Percentiles rank a stretch among this genome's conserved stretches.
phyloP scores from a whole-genome alignment of 1,140 invertebrate genomes.

The Stegodyphus dumicola region DNA sequence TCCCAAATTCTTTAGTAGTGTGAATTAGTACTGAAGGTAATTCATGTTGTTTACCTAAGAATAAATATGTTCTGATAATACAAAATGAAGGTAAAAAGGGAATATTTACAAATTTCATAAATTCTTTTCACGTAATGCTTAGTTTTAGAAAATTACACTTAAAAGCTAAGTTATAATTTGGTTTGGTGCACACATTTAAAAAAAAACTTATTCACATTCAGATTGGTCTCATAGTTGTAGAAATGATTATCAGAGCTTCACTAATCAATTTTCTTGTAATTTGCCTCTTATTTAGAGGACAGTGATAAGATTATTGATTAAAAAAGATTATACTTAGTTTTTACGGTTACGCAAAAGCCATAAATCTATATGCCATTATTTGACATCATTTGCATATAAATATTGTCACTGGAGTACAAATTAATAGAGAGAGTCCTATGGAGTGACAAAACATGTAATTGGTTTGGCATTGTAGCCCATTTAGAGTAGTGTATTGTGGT shows the following conservation, averaged over 20 bases:
- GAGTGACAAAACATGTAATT: no score
- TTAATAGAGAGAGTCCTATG: no score
- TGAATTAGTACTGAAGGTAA: slow-evolving; percentile 30
- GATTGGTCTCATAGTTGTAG: not conserved
- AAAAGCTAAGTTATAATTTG: not conserved
- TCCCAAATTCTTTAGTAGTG: slow-evolving; percentile 46
- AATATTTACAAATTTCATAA: not conserved
- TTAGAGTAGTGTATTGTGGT: no score
- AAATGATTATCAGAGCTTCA: not conserved
- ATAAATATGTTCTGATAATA: not conserved
- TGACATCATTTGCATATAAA: no score
- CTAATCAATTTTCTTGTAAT: no score
- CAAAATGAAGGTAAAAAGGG: not conserved
- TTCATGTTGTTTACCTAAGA: not conserved
- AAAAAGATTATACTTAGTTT: not conserved
- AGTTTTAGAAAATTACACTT: not conserved
- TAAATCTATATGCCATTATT: not conserved
- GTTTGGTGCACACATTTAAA: not conserved
- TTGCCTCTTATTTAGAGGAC: not conserved
- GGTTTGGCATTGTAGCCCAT: no score
- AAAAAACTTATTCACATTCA: not conserved
- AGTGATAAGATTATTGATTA: not conserved
- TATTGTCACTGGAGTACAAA: no score
- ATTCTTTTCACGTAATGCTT: not conserved
- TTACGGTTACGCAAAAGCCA: not conserved